phyloP scores from a whole-genome alignment of 2,888 invertebrate genomes.

The Dermolepida albohirtum region DNA sequence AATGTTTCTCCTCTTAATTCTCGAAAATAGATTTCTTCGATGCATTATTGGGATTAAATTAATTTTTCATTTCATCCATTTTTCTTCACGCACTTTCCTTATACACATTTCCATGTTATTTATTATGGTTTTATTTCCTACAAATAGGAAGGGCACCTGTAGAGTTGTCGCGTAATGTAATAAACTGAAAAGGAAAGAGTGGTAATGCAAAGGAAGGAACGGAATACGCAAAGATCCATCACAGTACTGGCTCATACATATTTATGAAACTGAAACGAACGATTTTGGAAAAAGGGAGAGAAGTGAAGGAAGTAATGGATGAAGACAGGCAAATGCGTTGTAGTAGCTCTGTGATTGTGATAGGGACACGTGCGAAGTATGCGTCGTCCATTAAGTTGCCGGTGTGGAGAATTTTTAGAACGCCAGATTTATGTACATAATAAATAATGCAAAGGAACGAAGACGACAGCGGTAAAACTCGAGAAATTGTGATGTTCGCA shows the following conservation, averaged over 20 bases:
- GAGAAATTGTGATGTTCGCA: neutral
- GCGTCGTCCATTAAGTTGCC: constrained; percentile 28
- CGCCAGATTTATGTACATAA: constrained; percentile 3
- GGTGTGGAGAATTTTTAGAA: constrained; percentile 7
- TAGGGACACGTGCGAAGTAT: constrained; percentile 4
- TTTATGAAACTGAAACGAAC: constrained; percentile 22
- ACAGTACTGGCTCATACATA: neutral
- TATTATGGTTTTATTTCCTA: too few relatives aligned
- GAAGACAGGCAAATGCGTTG: constrained; percentile 13
- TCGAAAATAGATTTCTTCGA: too few relatives aligned
- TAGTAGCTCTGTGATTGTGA: constrained; percentile 14
- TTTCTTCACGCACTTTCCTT: too few relatives aligned
- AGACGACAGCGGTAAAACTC: neutral
- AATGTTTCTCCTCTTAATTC: too few relatives aligned
- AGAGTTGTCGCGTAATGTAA: neutral
- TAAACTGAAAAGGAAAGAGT: neutral
- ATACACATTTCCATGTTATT: too few relatives aligned
- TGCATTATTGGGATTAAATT: too few relatives aligned
- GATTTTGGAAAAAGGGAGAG: neutral
- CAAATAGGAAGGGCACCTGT: neutral
- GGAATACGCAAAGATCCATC: neutral
- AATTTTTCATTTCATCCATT: too few relatives aligned
- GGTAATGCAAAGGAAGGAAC: neutral
- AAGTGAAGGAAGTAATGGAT: constrained; percentile 10
- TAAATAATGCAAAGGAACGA: constrained; percentile 4